These are phyloP conservation scores for Alcedo quadribrachys DNA, from an alignment of 2,797 vertebrate genomes.

Conservation along the genomic window DNA sequence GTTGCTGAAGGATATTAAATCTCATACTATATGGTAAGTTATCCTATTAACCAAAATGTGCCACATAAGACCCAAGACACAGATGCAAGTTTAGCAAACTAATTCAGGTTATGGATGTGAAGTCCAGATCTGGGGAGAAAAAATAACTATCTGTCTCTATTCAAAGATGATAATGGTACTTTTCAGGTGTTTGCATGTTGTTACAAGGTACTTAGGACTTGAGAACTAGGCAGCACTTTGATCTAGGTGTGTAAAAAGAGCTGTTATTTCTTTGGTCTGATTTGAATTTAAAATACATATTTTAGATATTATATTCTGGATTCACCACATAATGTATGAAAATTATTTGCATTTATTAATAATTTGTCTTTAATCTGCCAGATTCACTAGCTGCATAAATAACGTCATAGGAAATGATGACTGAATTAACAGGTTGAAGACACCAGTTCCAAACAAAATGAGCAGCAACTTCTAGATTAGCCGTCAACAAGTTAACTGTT, in stretches of 20 bases:
- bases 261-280: neutral
- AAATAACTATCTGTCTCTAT: neutral
- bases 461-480: neutral
- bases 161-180: neutral
- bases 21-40: neutral
- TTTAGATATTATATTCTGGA: neutral
- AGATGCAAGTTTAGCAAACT: neutral
- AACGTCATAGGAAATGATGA: neutral
- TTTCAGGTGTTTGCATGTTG: neutral
- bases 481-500: neutral
- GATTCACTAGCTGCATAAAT: neutral
- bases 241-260: neutral
- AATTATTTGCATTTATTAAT: neutral
- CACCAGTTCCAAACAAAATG: neutral
- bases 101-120: neutral
- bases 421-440: neutral
- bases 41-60: neutral
- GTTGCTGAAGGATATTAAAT: neutral
- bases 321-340: neutral
- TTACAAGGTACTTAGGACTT: rapidly evolving
- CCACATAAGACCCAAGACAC: neutral
- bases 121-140: neutral
- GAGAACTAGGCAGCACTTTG: neutral
- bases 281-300: neutral
- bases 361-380: neutral